Conservation (phyloP, 64 coral and sea anemone genomes). For the Stylophora pistillata region DNA sequence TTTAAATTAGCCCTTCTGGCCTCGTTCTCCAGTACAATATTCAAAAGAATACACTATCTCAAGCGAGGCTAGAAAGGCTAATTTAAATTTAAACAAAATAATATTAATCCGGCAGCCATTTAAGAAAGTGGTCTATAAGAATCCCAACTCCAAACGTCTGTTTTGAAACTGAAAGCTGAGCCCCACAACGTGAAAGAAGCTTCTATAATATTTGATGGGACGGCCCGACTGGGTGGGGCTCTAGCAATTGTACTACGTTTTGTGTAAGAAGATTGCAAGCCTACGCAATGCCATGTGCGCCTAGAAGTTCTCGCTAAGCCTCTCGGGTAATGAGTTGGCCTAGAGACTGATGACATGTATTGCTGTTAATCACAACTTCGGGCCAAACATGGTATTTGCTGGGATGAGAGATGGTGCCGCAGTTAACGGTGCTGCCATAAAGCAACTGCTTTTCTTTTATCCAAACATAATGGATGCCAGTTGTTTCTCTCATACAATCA, state of each 20-base stretch:
- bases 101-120: too few relatives aligned
- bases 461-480: conserved; percentile 35
- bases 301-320: conserved; percentile 35
- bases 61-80: too few relatives aligned
- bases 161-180: conserved; percentile 59
- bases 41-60: too few relatives aligned
- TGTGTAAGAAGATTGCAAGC: conserved; percentile 59
- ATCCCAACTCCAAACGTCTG: too few relatives aligned
- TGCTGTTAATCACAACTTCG: neutral
- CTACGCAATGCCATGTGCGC: conserved; percentile 30
- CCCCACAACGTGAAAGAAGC: conserved; percentile 59
- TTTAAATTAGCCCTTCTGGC: too few relatives aligned
- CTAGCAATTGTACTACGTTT: conserved; percentile 64
- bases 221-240: conserved; percentile 56
- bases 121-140: too few relatives aligned
- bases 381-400: conserved; percentile 4
- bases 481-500: conserved; percentile 42
- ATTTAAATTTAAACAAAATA: too few relatives aligned
- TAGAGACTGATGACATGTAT: conserved; percentile 51
- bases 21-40: too few relatives aligned
- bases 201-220: conserved; percentile 58
- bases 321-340: conserved; percentile 43
- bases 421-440: conserved; percentile 32
- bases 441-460: conserved; percentile 37
- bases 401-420: conserved; percentile 40